A percentile compares a stretch with the other conserved stretches of the same genome.
Evolutionary conservation across 2,797 vertebrate species (phyloP).

Genomic region (Syngnathus acus): DNA sequence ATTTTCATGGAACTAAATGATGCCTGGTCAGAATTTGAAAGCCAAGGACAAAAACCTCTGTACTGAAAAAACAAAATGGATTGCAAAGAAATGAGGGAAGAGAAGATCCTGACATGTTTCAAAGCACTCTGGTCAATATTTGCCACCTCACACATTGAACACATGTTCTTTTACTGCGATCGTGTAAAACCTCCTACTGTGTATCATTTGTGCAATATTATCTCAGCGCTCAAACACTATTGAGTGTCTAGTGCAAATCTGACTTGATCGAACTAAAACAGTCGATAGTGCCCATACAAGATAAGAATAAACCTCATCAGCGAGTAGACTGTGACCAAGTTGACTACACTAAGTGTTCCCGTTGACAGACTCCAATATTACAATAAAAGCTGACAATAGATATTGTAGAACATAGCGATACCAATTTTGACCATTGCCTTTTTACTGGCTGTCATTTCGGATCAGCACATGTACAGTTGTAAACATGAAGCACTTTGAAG

Average conservation of each 20-base stretch:
- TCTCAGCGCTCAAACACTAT: conserved; percentile 26
- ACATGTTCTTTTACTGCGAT: conserved; percentile 1
- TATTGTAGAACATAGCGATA: background rate
- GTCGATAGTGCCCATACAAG: background rate
- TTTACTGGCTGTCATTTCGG: conserved; percentile 24
- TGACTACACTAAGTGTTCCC: background rate
- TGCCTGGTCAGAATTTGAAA: conserved; percentile 99
- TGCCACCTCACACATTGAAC: conserved; percentile 16
- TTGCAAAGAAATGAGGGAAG: conserved; percentile 10
- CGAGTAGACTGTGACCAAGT: conserved; percentile 15
- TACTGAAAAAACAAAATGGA: conserved; percentile 67
- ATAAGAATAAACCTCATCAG: conserved; percentile 34
- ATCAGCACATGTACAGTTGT: conserved; percentile 38
- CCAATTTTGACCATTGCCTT: conserved; percentile 3
- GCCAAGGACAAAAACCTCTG: conserved; percentile 97
- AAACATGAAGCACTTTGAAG: conserved; percentile 26
- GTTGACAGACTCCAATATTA: conserved; percentile 1
- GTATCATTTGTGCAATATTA: conserved; percentile 39
- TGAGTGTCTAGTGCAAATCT: conserved; percentile 8
- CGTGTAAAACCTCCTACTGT: conserved; percentile 13
- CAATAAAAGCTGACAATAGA: background rate
- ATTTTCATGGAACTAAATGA: conserved; percentile 99
- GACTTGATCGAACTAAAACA: conserved; percentile 8
- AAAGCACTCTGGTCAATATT: conserved; percentile 50
- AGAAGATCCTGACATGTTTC: conserved; percentile 13